Base-by-base conservation (phyloP, 2,888 invertebrate genomes). In the Dinocampus coccinellae region DNA sequence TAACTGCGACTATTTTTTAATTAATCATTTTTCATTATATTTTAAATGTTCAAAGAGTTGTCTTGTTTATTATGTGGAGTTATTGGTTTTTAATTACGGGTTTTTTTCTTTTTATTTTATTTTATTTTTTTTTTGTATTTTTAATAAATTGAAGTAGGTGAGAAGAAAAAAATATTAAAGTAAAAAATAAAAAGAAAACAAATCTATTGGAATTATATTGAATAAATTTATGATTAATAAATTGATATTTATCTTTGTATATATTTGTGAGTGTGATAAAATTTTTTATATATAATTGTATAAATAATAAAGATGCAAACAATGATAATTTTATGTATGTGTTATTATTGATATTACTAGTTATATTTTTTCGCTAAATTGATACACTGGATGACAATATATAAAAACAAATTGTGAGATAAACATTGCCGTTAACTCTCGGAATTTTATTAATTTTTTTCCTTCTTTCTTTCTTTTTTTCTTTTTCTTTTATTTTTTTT, bases 21-120 rank as follows among this genome's bases (percentile, higher is more conserved):
- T 83, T 83, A 82, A 83, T 83, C 79, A 77, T 83, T 81, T 82
- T 82, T 68, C 67, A 64, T 71, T 71, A 60, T 70, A 65, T 22
- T 13, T 53, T 11, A 47, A 29, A 24, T 34, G 63, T 63, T 16
- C 11, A 63, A 47, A 29, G 63, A 26, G 47, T 52, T 52, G 33
- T 47, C 16, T 42, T n/a, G 10, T 24, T 29, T 13, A 22, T 33
- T 22, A n/a, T 55, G 36, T 53, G 42, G 24, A 52, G 7, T 20
- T n/a, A n/a, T n/a, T n/a, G n/a, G n/a, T n/a, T n/a, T n/a, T n/a
- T n/a, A n/a, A n/a, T n/a, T n/a, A n/a, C n/a, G n/a, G n/a, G n/a
- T n/a, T n/a, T n/a, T n/a, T n/a, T n/a, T n/a, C n/a, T n/a, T n/a
- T n/a, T n/a, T n/a, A n/a, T n/a, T n/a, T n/a, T n/a, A n/a, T n/a